Evolutionary conservation across 2,113 vertebrate genomes (phyloP), one percentile per base, ranked within the genome.

Genomic region (Eleginops maclovinus): DNA sequence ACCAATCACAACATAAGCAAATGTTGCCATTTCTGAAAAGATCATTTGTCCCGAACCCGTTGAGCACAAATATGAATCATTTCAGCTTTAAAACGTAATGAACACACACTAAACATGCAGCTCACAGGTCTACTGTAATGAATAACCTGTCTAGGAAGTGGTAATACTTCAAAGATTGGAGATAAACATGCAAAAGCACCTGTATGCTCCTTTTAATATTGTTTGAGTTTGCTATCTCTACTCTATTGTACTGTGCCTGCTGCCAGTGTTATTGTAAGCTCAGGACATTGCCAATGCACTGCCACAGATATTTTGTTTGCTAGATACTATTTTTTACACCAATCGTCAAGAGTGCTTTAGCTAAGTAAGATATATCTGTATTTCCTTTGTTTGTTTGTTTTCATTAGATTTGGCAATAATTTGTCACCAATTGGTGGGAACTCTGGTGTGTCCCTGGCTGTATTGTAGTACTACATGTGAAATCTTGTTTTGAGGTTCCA

Each of bases 271-370:
- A 9, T 62, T 0, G 4, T 26, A 68, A 62, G 47, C 15, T 40
- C 21, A 43, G 46, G 15, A 58, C 24, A 36, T 40, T 22, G 51
- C 70, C 51, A 36, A 31, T 49, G 47, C 26, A 31, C 47, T 61
- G 67, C 40, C 46, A 62, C 47, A 51, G 36, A 54, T 17, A 14
- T 60, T 26, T 10, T 43, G 36, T 55, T 31, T 56, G 43, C 47
- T 22, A 12, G 4, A 40, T 24, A 68, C 22, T 56, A 22, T 81
- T 69, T 36, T 75, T 67, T 67, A 62, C 62, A 55, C 22, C 50
- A 17, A 22, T 43, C 43, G 53, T 40, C 46, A 59, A 31, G 44
- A 41, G 19, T 40, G 56, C 65, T 75, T 31, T 15, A 19, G 24
- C 31, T 19, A 19, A 50, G 24, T 41, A 11, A 19, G 2, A 1